A percentile compares a stretch with the other conserved stretches of the same genome.
These are phyloP conservation scores for Pogonophryne albipinna DNA, from an alignment of 2,797 vertebrate species.

Conservation along the genomic window DNA sequence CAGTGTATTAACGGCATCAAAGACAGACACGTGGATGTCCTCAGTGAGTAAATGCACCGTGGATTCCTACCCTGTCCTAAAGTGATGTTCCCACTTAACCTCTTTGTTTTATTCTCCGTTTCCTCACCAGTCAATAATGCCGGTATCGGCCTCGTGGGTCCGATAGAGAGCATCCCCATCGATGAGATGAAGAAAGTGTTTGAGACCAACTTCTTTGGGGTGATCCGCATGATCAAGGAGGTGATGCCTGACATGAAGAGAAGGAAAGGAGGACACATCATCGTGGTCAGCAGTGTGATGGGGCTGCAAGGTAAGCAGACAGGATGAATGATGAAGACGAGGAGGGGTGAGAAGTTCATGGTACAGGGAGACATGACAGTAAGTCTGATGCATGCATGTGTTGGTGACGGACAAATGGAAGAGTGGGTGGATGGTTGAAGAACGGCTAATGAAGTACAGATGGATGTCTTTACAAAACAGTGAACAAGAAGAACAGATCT, in stretches of 20 bases:
- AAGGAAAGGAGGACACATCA: constrained; percentile 81
- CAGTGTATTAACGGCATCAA: constrained; percentile 85
- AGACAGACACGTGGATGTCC: constrained; percentile 82
- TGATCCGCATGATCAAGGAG: constrained; percentile 87
- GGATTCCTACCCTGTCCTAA: neutral
- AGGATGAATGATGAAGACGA: neutral
- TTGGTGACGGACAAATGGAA: constrained; percentile 20
- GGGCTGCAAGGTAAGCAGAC: constrained; percentile 83
- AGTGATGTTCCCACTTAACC: neutral
- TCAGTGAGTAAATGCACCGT: constrained; percentile 71
- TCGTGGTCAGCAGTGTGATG: constrained; percentile 88
- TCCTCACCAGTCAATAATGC: constrained; percentile 86
- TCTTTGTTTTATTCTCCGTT: neutral
- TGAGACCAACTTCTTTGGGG: constrained; percentile 89
- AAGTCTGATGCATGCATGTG: neutral
- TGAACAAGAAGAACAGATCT: neutral
- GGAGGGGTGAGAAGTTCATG: neutral
- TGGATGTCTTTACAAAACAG: neutral
- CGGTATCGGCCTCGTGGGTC: constrained; percentile 88
- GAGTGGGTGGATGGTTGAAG: constrained; percentile 16
- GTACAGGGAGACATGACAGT: constrained; percentile 7
- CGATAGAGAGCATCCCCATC: constrained; percentile 85
- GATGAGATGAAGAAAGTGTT: constrained; percentile 87
- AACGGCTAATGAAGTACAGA: neutral
- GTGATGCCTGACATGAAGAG: constrained; percentile 90